Evolutionary conservation across 1,140 invertebrate genomes (phyloP).

Genomic region (Diprion similis): DNA sequence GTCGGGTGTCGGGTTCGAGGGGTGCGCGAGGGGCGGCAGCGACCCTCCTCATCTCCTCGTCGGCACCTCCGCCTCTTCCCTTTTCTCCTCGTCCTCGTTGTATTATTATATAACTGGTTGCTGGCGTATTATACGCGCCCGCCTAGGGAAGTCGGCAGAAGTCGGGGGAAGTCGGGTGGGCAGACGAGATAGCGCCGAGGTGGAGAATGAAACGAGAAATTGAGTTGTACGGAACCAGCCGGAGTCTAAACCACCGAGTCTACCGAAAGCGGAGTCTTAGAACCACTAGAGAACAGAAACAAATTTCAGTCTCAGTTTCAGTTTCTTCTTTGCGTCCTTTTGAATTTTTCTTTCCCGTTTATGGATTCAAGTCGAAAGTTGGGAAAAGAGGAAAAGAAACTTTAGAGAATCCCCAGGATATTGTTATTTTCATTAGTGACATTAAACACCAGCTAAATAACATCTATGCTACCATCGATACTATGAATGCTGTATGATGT

Average conservation of each 20-base stretch:
- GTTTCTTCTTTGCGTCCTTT: neutral
- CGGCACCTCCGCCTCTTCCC: too few species aligned
- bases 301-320: neutral
- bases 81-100: constrained; percentile 32
- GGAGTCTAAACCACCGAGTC: neutral
- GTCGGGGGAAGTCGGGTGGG: constrained; percentile 57
- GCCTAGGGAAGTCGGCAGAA: constrained; percentile 16
- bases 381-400: too few species aligned
- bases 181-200: constrained; percentile 57
- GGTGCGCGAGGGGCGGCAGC: constrained; percentile 15
- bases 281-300: neutral
- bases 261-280: neutral
- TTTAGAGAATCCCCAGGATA: too few species aligned
- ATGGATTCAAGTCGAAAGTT: neutral
- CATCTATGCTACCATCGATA: too few species aligned
- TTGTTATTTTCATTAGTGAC: too few species aligned
- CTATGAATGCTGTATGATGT: too few species aligned
- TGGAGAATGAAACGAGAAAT: constrained; percentile 62
- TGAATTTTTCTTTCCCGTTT: neutral
- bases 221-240: constrained; percentile 52
- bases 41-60: constrained; percentile 28
- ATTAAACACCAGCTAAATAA: too few species aligned
- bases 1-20: neutral
- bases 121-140: constrained; percentile 59
- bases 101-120: constrained; percentile 59